A percentile compares a stretch with the other conserved stretches of the same genome.
These are phyloP conservation scores for Pectinophora gossypiella DNA, from an alignment of 1,140 invertebrate species.

Conservation along the genomic window DNA sequence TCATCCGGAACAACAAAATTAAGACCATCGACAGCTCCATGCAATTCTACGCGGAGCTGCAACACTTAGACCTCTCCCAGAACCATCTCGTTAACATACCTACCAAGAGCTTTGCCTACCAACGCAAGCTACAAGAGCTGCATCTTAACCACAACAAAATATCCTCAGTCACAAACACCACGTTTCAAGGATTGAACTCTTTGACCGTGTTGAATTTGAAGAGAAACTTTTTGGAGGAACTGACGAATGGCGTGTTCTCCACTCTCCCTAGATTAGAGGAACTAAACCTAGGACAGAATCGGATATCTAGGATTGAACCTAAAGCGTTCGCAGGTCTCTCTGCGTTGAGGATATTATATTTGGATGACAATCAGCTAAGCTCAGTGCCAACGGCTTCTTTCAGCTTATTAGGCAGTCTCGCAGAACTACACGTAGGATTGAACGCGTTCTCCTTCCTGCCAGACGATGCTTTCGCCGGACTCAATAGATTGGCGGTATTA, in stretches of 20 bases:
- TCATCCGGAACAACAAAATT: slow-evolving; percentile 90
- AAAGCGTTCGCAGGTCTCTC: slow-evolving; percentile 86
- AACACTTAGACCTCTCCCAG: slow-evolving; percentile 88
- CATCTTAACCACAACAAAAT: slow-evolving; percentile 91
- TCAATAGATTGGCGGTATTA: slow-evolving; percentile 84
- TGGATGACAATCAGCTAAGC: slow-evolving; percentile 90
- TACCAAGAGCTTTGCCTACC: slow-evolving; percentile 84
- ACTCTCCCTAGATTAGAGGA: slow-evolving; percentile 86
- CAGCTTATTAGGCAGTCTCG: slow-evolving; percentile 82
- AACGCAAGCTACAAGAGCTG: slow-evolving; percentile 87
- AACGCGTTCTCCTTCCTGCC: slow-evolving; percentile 86
- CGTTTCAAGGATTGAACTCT: slow-evolving; percentile 86
- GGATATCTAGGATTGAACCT: slow-evolving; percentile 86
- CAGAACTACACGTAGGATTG: slow-evolving; percentile 88
- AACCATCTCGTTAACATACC: slow-evolving; percentile 89
- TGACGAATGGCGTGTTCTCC: slow-evolving; percentile 85
- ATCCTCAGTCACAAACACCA: slow-evolving; percentile 84
- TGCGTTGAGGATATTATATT: slow-evolving; percentile 84
- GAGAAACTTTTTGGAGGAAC: slow-evolving; percentile 87
- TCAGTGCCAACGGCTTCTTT: slow-evolving; percentile 84
- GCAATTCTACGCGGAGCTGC: slow-evolving; percentile 89
- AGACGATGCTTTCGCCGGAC: slow-evolving; percentile 84
- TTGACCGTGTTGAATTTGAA: slow-evolving; percentile 87
- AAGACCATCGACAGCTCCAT: slow-evolving; percentile 91
- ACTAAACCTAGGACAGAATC: slow-evolving; percentile 91